phyloP scores from a whole-genome alignment of 2,797 vertebrate species.

The Tangara arthus region DNA sequence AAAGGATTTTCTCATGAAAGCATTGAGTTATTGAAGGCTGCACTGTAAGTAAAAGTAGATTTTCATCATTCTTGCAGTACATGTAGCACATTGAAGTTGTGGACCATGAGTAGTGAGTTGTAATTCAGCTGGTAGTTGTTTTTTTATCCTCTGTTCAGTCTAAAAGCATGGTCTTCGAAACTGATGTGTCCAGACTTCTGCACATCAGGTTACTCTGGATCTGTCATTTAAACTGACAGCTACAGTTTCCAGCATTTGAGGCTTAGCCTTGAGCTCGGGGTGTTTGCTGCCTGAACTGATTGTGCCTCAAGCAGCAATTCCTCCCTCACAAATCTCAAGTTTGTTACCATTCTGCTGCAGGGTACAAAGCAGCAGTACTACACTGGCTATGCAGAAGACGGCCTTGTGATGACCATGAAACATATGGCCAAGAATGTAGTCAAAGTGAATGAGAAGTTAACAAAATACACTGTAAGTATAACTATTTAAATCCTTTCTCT shows the following conservation, averaged over 20 bases:
- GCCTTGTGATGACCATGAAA: slow-evolving; percentile 67
- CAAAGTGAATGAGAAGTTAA: slow-evolving; percentile 72
- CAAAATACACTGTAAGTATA: slow-evolving; percentile 75
- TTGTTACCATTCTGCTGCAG: slow-evolving; percentile 5
- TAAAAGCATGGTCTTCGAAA: background rate
- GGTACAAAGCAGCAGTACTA: slow-evolving; percentile 73
- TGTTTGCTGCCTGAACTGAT: background rate
- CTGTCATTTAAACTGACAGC: background rate
- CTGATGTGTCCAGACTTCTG: background rate
- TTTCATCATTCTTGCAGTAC: background rate
- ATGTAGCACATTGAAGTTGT: fast-evolving
- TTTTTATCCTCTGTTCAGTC: background rate
- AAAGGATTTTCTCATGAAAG: background rate
- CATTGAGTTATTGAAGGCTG: background rate
- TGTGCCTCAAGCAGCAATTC: background rate
- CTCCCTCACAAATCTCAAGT: fast-evolving
- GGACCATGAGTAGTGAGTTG: background rate
- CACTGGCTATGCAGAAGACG: slow-evolving; percentile 74
- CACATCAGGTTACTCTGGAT: background rate
- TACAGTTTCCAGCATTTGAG: background rate
- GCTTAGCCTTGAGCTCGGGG: fast-evolving
- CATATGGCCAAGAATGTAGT: slow-evolving; percentile 81
- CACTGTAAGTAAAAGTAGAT: background rate
- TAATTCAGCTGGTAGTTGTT: background rate
- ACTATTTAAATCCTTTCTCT: background rate